Conservation (phyloP, 1,140 invertebrate species). For the Micrasema longulum region DNA sequence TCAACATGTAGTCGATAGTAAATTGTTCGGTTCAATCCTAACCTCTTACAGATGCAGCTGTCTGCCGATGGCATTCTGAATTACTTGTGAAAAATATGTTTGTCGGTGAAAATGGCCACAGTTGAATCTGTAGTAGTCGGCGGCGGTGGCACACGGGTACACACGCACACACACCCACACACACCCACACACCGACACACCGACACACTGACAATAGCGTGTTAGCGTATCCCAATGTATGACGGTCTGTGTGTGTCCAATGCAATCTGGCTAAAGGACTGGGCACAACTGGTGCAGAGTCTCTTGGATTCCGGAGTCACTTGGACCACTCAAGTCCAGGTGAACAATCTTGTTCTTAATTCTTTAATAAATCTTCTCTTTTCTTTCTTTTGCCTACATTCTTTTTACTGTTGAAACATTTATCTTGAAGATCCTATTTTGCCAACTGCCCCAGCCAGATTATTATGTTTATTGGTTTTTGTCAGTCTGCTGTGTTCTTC, state of each 20-base stretch:
- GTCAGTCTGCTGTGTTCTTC: constrained; percentile 28
- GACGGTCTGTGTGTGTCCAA: constrained; percentile 55
- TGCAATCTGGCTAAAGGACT: constrained; percentile 74
- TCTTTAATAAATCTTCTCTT: constrained; percentile 21
- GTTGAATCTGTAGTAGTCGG: no score
- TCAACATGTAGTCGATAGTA: no score
- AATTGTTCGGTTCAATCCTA: no score
- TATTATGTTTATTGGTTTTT: constrained; percentile 38
- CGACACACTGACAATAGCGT: neutral
- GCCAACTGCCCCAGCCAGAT: constrained; percentile 24
- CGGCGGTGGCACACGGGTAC: no score
- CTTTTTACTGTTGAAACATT: constrained; percentile 38
- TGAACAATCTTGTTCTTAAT: constrained; percentile 61
- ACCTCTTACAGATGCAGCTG: no score
- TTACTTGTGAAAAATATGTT: no score
- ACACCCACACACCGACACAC: no score
- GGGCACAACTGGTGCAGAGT: constrained; percentile 83
- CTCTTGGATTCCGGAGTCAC: constrained; percentile 81
- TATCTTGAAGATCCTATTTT: constrained; percentile 41
- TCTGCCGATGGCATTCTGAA: no score
- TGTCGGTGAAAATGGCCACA: no score
- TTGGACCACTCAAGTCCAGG: constrained; percentile 82
- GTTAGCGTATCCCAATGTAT: no score
- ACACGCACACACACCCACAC: no score
- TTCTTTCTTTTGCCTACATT: constrained; percentile 45